phyloP scores from a whole-genome alignment of 2,797 vertebrate species.

The Rhinatrema bivittatum region DNA sequence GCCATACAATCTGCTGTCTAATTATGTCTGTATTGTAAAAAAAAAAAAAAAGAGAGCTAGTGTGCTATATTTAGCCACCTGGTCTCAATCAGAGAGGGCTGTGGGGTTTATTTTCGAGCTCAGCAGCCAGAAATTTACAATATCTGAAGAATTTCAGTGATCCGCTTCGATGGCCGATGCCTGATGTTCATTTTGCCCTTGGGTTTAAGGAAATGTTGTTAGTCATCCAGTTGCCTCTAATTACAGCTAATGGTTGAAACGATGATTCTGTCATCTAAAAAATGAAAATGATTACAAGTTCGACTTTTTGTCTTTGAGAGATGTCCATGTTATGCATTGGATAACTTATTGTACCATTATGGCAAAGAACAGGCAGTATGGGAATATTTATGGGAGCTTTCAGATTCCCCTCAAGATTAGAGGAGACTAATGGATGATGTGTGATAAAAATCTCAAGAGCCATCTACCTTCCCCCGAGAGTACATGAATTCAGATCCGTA shows the following conservation, averaged over 20 bases:
- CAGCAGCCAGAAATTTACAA: slow-evolving; percentile 6
- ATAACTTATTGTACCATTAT: too few species aligned
- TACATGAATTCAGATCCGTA: too few species aligned
- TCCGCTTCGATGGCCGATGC: background rate
- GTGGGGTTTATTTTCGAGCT: too few species aligned
- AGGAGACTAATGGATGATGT: too few species aligned
- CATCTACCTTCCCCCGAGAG: too few species aligned
- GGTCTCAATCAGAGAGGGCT: slow-evolving; percentile 5
- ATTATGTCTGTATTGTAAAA: too few species aligned
- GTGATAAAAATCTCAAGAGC: too few species aligned
- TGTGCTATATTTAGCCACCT: slow-evolving; percentile 2
- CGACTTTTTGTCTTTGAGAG: too few species aligned
- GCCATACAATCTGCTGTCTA: slow-evolving; percentile 11
- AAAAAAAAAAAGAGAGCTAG: background rate
- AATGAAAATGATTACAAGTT: slow-evolving; percentile 9
- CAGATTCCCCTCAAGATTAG: too few species aligned
- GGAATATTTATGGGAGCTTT: too few species aligned
- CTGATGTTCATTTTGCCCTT: slow-evolving; percentile 11
- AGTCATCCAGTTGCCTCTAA: slow-evolving; percentile 12
- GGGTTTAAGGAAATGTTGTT: slow-evolving; percentile 18
- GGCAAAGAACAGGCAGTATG: too few species aligned
- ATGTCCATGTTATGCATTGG: too few species aligned
- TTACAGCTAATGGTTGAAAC: slow-evolving; percentile 11
- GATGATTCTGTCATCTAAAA: slow-evolving; percentile 11
- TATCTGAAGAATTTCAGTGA: slow-evolving; percentile 3